Conservation (phyloP, 2,113 vertebrate genomes). For the Caloenas nicobarica region DNA sequence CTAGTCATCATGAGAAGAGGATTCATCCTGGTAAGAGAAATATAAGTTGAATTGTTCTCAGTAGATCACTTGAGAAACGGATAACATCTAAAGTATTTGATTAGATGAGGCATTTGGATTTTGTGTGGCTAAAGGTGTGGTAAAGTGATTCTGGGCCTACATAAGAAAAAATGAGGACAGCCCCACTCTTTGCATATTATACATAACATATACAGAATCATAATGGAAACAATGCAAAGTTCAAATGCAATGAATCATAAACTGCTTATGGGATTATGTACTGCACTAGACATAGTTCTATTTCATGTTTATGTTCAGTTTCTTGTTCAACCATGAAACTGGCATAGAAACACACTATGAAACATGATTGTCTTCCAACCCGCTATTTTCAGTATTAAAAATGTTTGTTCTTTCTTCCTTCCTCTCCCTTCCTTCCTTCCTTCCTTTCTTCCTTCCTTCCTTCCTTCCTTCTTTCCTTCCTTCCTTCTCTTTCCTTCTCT, state of each 20-base stretch:
- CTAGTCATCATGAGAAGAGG: neutral
- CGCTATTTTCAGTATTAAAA: neutral
- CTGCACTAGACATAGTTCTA: neutral
- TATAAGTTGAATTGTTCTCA: neutral
- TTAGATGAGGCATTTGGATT: neutral
- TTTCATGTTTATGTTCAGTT: neutral
- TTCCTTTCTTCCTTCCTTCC: too few relatives aligned
- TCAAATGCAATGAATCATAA: neutral
- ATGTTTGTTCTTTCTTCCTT: too few relatives aligned
- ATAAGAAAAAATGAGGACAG: neutral
- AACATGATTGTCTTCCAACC: neutral
- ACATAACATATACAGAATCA: neutral
- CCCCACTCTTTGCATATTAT: neutral
- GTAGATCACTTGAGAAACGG: neutral
- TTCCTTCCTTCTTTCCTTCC: too few relatives aligned
- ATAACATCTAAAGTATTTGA: neutral
- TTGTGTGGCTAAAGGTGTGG: neutral
- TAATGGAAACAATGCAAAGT: neutral
- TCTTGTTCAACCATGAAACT: neutral
- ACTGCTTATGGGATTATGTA: neutral
- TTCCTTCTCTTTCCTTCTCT: too few relatives aligned
- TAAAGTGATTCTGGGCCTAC: neutral
- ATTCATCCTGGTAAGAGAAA: neutral
- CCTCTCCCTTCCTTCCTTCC: too few relatives aligned
- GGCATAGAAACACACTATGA: neutral